These are phyloP conservation scores for Gavialis gangeticus DNA, from an alignment of 2,113 vertebrate genomes.

Conservation along the genomic window DNA sequence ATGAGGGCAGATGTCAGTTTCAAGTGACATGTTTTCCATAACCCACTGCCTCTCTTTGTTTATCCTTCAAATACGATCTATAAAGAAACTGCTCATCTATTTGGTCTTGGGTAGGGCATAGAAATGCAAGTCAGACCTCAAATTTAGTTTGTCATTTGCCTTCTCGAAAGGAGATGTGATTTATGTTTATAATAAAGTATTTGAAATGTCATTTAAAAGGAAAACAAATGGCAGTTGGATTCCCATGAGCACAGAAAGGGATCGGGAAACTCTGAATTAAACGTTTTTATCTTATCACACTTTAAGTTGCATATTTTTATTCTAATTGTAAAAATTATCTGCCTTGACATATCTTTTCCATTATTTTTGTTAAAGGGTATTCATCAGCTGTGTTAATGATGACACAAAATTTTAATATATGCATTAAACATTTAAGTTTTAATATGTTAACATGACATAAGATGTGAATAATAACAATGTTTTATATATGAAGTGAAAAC, in stretches of 20 bases:
- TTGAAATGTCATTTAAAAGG: slow-evolving; percentile 84
- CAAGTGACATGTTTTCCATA: slow-evolving; percentile 72
- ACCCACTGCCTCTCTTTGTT: slow-evolving; percentile 75
- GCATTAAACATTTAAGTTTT: slow-evolving; percentile 90
- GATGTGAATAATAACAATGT: slow-evolving; percentile 88
- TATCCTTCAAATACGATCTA: slow-evolving; percentile 78
- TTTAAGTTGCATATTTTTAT: slow-evolving; percentile 80
- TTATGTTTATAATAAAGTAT: slow-evolving; percentile 84
- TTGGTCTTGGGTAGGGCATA: slow-evolving; percentile 64
- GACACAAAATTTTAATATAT: slow-evolving; percentile 86
- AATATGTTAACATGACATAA: slow-evolving; percentile 85
- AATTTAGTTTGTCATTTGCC: slow-evolving; percentile 80
- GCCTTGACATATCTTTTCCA: slow-evolving; percentile 78
- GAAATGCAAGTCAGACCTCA: slow-evolving; percentile 75
- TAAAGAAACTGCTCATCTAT: slow-evolving; percentile 76
- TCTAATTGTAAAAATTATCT: slow-evolving; percentile 86
- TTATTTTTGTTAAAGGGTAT: slow-evolving; percentile 82
- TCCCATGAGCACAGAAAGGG: slow-evolving; percentile 57
- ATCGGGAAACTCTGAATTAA: slow-evolving; percentile 74
- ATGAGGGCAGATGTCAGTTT: slow-evolving; percentile 80
- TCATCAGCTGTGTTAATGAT: slow-evolving; percentile 84
- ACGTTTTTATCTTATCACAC: slow-evolving; percentile 74
- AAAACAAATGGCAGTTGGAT: slow-evolving; percentile 80
- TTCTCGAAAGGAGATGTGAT: slow-evolving; percentile 82
- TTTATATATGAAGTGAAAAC: slow-evolving; percentile 88